Percentiles rank a stretch among this genome's conserved stretches.
Evolutionary conservation across 1,140 invertebrate genomes (phyloP).

Genomic region (Cyclina sinensis): DNA sequence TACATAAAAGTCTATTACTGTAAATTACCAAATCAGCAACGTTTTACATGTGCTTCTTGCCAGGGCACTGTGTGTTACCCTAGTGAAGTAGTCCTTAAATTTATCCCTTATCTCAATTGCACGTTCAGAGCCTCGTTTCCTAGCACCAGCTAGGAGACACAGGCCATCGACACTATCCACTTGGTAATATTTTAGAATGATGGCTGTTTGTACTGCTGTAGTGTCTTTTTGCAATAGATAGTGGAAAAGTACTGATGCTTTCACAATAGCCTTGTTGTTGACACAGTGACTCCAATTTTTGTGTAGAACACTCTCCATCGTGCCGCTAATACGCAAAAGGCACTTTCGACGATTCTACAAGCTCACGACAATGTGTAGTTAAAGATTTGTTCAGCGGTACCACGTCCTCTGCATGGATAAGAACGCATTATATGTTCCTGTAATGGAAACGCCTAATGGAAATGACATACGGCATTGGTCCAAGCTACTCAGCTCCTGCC

Average conservation of each 20-base stretch:
- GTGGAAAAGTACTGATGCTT: too few relatives aligned
- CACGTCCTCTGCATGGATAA: too few relatives aligned
- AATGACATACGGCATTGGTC: not conserved
- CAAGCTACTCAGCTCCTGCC: not conserved
- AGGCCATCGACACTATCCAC: too few relatives aligned
- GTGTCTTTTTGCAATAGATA: too few relatives aligned
- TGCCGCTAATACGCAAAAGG: not conserved
- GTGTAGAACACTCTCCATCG: not conserved
- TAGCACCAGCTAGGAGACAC: too few relatives aligned
- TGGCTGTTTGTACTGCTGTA: too few relatives aligned
- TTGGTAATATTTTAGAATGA: too few relatives aligned
- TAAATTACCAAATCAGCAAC: not conserved
- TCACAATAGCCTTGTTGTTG: not conserved
- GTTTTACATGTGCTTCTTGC: constrained; percentile 18
- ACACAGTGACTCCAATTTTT: not conserved
- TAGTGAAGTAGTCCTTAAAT: constrained; percentile 7
- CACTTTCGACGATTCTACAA: not conserved
- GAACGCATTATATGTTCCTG: not conserved
- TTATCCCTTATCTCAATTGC: too few relatives aligned
- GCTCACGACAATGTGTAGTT: not conserved
- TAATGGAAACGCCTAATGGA: not conserved
- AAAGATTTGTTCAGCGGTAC: too few relatives aligned
- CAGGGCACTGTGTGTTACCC: not conserved
- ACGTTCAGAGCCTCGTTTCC: too few relatives aligned
- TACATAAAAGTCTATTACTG: too few relatives aligned